Base-by-base conservation (phyloP, 2,113 vertebrate genomes). In the Triplophysa rosa region DNA sequence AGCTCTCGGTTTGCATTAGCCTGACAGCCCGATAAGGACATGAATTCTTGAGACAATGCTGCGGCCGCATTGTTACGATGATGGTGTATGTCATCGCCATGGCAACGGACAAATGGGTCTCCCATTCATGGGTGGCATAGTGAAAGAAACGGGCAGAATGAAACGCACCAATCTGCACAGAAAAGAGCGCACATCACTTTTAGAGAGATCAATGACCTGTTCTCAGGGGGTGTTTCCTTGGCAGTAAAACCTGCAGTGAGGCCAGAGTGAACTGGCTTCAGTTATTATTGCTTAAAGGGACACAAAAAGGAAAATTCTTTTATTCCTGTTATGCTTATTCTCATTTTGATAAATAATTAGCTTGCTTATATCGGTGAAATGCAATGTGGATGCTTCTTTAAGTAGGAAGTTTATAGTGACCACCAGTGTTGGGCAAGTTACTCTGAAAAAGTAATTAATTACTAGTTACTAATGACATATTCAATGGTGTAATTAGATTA, bases 91-190 rank as follows among this genome's bases (percentile, higher is more conserved):
- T 26, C 6, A 69, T 81, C 14, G 59, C 82, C 70, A 78, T 66
- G 73, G 45, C 67, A 80, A 78, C 72, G 12, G 14, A 64, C 42
- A 58, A 69, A 78, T 33, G 69, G 77, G 49, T 78, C 33, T 61
- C 68, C 68, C 80, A 78, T 84, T 80, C 72, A 79, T 26, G 66
- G 65, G 61, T 29, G 54, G 45, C 9, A 10, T 52, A 67, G 68
- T 47, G 67, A 78, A 26, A 16, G 26, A 69, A 61, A 63, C n/a
- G 13, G 66, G 54, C 11, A 75, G 45, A 47, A 40, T 65, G 33
- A 73, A 45, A 16, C 13, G 52, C 83, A 58, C 54, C 84, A 84
- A 89, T 90, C 88, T 87, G 88, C 87, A 87, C 82, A 89, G 80
- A 80, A 63, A 78, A 82, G 77, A 87, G 8, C 80, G 80, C 84